Base-by-base conservation (phyloP, 2,113 vertebrate species). In the Hydrolagus affinis region DNA sequence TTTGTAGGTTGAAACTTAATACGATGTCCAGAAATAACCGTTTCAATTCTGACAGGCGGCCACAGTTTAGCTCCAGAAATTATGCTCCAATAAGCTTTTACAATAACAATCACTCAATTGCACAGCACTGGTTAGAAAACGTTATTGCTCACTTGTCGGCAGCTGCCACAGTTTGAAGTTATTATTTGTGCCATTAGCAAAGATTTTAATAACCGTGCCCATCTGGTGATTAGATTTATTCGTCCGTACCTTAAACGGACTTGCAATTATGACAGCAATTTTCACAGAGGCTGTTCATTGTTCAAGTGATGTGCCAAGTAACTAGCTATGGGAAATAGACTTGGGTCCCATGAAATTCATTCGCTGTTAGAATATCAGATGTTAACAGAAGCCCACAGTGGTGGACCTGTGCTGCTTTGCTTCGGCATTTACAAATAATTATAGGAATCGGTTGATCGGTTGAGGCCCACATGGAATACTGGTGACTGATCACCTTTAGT, bases 191-290 rank as follows among this genome's bases (percentile, higher is more conserved):
- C 86, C 86, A 1, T 89, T 87, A 89, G 85, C 62, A 86, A 86
- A 86, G 85, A 87, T 25, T 71, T 88, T 89, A 88, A 87, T 89
- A 86, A 86, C 86, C 74, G 85, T 87, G 88, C 86, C 86, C 70
- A 85, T 86, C 87, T 88, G 88, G 80, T 87, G 71, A 90, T 77
- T 57, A 80, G 87, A 86, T 89, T 85, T 89, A 80, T 89, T 88
- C 71, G 86, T 30, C 86, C 77, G 14, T 70, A n/a, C 64, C 11
- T 68, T 88, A 87, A 88, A 87, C 62, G 85, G 88, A 85, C 78
- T 88, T 73, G 0, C 87, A 86, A 88, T 90, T 87, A 85, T 80
- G 15, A 86, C 85, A 87, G 86, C 85, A 59, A 71, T 70, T 89
- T 87, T 86, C 70, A 0, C 12, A 68, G 57, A 11, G 85, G 60